A percentile compares a stretch with the other conserved stretches of the same genome.
phyloP scores from a whole-genome alignment of 2,797 vertebrate genomes.

The Amblyopsis hoosieri region DNA sequence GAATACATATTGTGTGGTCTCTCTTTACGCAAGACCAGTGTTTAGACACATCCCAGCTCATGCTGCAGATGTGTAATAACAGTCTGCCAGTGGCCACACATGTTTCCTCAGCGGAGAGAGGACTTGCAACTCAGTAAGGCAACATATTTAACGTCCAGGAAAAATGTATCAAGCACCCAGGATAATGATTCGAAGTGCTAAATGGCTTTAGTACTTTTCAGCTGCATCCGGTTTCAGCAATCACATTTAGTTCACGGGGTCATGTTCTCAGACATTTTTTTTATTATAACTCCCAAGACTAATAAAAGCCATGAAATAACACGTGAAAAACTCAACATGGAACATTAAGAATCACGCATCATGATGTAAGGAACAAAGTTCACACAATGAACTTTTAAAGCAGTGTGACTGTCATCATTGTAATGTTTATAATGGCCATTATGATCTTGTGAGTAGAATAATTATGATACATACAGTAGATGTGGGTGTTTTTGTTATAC shows the following conservation, averaged over 20 bases:
- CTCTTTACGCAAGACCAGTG: slow-evolving; percentile 18
- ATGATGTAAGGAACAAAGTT: slow-evolving; percentile 20
- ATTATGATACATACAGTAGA: too few relatives aligned
- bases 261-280: slow-evolving; percentile 47
- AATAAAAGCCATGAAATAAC: slow-evolving; percentile 55
- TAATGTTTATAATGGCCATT: too few relatives aligned
- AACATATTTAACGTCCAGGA: slow-evolving; percentile 36
- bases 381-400: slow-evolving; percentile 39
- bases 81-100: slow-evolving; percentile 38
- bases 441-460: too few relatives aligned
- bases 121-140: slow-evolving; percentile 36
- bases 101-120: slow-evolving; percentile 60
- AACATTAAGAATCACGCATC: too few relatives aligned
- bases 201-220: slow-evolving; percentile 64
- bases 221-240: slow-evolving; percentile 79
- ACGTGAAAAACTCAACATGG: slow-evolving; percentile 46
- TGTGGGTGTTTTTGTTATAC: too few relatives aligned
- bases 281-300: slow-evolving; percentile 63
- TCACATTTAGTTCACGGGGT: slow-evolving; percentile 60
- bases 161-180: slow-evolving; percentile 29
- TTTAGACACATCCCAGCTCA: slow-evolving; percentile 34
- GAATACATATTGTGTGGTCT: slow-evolving; percentile 27
- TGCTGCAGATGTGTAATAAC: slow-evolving; percentile 59
- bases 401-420: slow-evolving; percentile 21
- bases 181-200: slow-evolving; percentile 32